Evolutionary conservation across 2,113 vertebrate species (phyloP).

Genomic region (Dryoscopus gambensis): DNA sequence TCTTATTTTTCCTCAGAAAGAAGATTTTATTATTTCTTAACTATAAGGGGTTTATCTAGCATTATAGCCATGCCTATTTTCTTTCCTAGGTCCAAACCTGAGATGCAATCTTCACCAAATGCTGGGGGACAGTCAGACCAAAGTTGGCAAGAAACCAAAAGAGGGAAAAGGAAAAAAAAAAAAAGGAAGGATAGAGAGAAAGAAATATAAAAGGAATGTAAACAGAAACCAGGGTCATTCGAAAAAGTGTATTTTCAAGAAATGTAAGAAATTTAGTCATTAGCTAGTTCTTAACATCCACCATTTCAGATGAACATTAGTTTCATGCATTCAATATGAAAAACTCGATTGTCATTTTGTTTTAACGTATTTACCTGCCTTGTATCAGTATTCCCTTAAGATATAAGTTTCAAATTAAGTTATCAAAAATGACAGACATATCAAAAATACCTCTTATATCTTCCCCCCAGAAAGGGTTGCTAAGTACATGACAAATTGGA

Average conservation of each 20-base stretch:
- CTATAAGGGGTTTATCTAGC: neutral
- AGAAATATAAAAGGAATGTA: neutral
- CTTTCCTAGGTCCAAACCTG: neutral
- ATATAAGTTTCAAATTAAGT: conserved; percentile 66
- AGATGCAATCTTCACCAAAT: neutral
- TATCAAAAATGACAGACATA: conserved; percentile 68
- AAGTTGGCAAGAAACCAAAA: conserved; percentile 15
- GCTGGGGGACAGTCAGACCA: neutral
- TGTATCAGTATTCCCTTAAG: conserved; percentile 58
- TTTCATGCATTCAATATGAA: conserved; percentile 29
- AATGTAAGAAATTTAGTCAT: conserved; percentile 11
- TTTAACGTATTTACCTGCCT: conserved; percentile 67
- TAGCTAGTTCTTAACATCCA: conserved; percentile 7
- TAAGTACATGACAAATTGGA: conserved; percentile 55
- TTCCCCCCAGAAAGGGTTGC: conserved; percentile 42
- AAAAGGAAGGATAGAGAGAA: neutral
- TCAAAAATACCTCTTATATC: conserved; percentile 60
- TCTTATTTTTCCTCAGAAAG: neutral
- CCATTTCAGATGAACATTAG: neutral
- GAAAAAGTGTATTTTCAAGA: neutral
- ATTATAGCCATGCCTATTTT: neutral
- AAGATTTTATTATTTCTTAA: neutral
- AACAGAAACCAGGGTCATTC: neutral
- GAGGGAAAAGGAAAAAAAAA: neutral
- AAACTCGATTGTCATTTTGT: conserved; percentile 57